phyloP scores from a whole-genome alignment of 2,888 invertebrate species.

The Candidula unifasciata region DNA sequence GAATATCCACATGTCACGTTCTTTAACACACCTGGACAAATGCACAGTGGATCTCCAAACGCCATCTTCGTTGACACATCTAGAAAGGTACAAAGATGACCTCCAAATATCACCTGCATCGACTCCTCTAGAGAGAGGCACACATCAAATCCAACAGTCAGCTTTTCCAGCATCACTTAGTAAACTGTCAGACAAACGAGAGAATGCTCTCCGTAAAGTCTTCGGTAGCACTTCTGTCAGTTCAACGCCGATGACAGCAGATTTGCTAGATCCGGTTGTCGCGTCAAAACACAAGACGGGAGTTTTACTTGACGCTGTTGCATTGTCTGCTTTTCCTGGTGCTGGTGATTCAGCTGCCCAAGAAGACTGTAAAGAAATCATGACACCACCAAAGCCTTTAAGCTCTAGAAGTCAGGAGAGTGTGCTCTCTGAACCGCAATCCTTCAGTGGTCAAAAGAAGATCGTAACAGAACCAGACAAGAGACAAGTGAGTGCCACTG shows the following conservation, averaged over 20 bases:
- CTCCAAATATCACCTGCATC: too few species aligned
- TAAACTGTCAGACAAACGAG: not conserved
- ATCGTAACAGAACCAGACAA: constrained; percentile 55
- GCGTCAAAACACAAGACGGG: too few species aligned
- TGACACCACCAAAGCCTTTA: not conserved
- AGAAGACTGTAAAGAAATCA: not conserved
- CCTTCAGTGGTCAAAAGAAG: not conserved
- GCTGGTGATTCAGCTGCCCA: not conserved
- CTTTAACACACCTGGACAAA: too few species aligned
- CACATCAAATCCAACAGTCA: too few species aligned
- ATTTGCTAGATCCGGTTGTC: not conserved
- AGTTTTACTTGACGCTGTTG: too few species aligned
- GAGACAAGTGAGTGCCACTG: constrained; percentile 66
- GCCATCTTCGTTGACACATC: too few species aligned
- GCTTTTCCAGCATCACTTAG: constrained; percentile 4
- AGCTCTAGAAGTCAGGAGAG: not conserved
- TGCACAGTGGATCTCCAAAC: too few species aligned
- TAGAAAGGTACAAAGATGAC: too few species aligned
- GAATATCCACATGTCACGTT: too few species aligned
- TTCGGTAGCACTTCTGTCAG: not conserved
- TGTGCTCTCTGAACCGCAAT: not conserved
- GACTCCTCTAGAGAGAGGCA: too few species aligned
- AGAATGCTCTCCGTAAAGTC: not conserved
- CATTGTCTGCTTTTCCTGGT: too few species aligned
- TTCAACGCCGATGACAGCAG: not conserved